Evolutionary conservation across 2,113 vertebrate genomes (phyloP).

Genomic region (Dipodomys ordii): DNA sequence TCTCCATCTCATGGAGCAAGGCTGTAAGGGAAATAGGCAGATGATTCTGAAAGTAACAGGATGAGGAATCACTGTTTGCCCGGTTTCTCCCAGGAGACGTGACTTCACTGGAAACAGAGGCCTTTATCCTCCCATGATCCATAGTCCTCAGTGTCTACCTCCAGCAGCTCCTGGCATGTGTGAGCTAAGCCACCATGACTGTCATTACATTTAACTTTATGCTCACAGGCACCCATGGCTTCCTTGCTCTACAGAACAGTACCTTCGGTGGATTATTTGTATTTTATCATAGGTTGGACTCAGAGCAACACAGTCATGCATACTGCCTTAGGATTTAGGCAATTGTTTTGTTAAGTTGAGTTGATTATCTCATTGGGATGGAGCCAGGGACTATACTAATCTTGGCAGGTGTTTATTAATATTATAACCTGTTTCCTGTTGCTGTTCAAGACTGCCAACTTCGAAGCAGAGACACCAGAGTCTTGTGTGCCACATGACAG

Average conservation of each 20-base stretch:
- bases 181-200: neutral
- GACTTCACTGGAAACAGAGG: neutral
- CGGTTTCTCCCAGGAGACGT: neutral
- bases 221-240: neutral
- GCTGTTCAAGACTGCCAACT: slow-evolving; percentile 67
- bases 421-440: slow-evolving; percentile 80
- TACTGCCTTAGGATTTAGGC: slow-evolving; percentile 47
- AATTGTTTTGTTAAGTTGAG: slow-evolving; percentile 77
- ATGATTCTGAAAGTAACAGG: neutral
- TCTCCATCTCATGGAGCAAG: neutral
- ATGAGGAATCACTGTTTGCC: neutral
- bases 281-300: slow-evolving; percentile 44
- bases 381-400: slow-evolving; percentile 78
- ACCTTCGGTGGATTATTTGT: neutral
- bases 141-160: neutral
- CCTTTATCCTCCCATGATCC: neutral
- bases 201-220: neutral
- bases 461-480: slow-evolving; percentile 78
- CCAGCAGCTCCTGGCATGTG: neutral
- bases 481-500: slow-evolving; percentile 67
- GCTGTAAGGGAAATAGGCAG: neutral
- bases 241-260: slow-evolving; percentile 7
- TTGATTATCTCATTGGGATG: slow-evolving; percentile 78
- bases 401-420: slow-evolving; percentile 85
- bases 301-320: slow-evolving; percentile 47